Evolutionary conservation across 2,113 vertebrate species (phyloP).

Genomic region (Pomatostomus ruficeps): DNA sequence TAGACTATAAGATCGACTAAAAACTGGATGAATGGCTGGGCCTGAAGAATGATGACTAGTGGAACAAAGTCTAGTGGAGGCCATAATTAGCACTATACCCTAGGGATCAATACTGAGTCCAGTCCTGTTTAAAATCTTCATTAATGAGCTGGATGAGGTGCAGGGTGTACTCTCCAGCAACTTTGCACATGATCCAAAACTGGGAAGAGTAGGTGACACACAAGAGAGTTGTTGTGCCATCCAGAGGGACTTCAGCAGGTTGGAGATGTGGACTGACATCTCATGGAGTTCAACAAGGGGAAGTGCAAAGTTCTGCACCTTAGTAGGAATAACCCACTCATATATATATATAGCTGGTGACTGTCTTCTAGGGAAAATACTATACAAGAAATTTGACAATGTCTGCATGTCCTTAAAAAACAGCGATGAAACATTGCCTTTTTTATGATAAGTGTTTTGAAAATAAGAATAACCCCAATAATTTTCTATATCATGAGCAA

Average conservation of each 20-base stretch:
- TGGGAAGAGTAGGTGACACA: neutral
- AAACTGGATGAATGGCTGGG: neutral
- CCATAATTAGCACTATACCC: neutral
- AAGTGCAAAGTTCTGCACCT: neutral
- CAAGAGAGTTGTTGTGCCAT: rapidly evolving
- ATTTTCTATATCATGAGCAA: neutral
- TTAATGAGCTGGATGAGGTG: neutral
- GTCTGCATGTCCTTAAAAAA: neutral
- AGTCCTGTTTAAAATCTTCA: neutral
- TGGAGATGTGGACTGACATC: neutral
- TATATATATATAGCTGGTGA: rapidly evolving
- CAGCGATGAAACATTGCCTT: neutral
- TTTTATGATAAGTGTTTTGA: neutral
- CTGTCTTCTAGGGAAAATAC: neutral
- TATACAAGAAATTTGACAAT: neutral
- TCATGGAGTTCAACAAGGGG: neutral
- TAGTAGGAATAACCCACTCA: neutral
- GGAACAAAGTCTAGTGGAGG: neutral
- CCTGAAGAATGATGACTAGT: neutral
- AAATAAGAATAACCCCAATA: rapidly evolving
- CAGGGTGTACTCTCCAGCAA: neutral
- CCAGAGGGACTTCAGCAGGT: neutral
- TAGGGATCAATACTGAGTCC: neutral
- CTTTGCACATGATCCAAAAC: neutral
- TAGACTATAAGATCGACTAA: rapidly evolving